Conservation (phyloP, 2,888 invertebrate species). For the Hirtodrosophila duncani region DNA sequence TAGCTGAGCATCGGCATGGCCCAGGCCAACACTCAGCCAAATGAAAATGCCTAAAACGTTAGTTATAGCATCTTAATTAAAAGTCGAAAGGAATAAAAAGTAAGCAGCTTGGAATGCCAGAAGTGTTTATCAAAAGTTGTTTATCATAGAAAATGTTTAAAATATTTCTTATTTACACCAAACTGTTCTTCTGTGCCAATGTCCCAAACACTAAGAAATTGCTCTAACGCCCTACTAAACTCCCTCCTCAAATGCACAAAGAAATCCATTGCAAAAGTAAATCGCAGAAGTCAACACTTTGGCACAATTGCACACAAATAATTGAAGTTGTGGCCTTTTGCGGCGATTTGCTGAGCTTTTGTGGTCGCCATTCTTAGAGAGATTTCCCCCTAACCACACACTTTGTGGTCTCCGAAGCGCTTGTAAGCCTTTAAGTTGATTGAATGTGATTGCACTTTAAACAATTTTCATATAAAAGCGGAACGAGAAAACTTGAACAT, state of each 20-base stretch:
- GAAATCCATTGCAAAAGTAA: neutral
- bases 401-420: too few species aligned
- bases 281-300: neutral
- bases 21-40: too few species aligned
- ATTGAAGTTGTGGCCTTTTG: constrained; percentile 30
- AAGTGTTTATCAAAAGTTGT: neutral
- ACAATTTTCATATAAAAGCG: constrained; percentile 17
- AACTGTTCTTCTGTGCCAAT: too few species aligned
- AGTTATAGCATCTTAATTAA: too few species aligned
- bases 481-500: constrained; percentile 21
- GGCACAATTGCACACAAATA: constrained; percentile 43
- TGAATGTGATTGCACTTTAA: constrained; percentile 43
- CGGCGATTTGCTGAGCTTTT: constrained; percentile 36
- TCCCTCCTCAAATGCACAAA: too few species aligned
- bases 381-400: neutral
- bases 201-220: too few species aligned
- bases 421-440: constrained; percentile 25
- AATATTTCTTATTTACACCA: too few species aligned
- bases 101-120: neutral
- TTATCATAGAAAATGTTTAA: too few species aligned
- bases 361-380: constrained; percentile 4
- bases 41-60: too few species aligned
- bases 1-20: constrained; percentile 29
- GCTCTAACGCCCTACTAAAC: too few species aligned
- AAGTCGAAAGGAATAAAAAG: constrained; percentile 3